Conservation (phyloP, 1,140 invertebrate genomes). For the Drosophila sp. region DNA sequence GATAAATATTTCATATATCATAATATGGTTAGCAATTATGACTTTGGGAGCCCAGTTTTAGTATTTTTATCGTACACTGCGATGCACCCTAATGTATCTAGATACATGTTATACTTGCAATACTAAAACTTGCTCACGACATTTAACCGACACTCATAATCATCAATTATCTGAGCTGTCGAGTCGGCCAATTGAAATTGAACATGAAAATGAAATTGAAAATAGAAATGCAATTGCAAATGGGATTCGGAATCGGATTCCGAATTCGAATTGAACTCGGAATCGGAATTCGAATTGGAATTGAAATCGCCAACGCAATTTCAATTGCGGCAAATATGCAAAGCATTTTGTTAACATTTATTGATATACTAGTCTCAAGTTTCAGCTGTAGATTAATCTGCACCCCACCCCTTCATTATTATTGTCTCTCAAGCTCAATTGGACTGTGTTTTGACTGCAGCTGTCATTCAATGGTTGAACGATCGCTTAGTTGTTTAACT, state of each 20-base stretch:
- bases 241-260: neutral
- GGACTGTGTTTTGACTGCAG: slow-evolving; percentile 64
- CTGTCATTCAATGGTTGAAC: slow-evolving; percentile 46
- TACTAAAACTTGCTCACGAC: slow-evolving; percentile 55
- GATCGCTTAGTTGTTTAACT: neutral
- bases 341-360: slow-evolving; percentile 63
- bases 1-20: no score
- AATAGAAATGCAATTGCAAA: slow-evolving; percentile 28
- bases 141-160: slow-evolving; percentile 71
- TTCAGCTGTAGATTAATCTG: neutral
- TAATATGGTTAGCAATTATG: no score
- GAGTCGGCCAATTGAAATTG: slow-evolving; percentile 43
- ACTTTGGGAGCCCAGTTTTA: no score
- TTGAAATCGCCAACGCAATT: neutral
- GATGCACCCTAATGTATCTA: no score
- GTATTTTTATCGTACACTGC: no score
- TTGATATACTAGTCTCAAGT: neutral
- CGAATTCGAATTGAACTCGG: neutral
- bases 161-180: slow-evolving; percentile 75
- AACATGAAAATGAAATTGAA: slow-evolving; percentile 36
- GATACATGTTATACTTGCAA: no score
- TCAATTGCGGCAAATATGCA: slow-evolving; percentile 58
- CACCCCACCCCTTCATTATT: no score
- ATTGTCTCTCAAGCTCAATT: slow-evolving; percentile 5
- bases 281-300: neutral